phyloP scores from a whole-genome alignment of 2,888 invertebrate genomes.

The Troglohyphantes excavatus region DNA sequence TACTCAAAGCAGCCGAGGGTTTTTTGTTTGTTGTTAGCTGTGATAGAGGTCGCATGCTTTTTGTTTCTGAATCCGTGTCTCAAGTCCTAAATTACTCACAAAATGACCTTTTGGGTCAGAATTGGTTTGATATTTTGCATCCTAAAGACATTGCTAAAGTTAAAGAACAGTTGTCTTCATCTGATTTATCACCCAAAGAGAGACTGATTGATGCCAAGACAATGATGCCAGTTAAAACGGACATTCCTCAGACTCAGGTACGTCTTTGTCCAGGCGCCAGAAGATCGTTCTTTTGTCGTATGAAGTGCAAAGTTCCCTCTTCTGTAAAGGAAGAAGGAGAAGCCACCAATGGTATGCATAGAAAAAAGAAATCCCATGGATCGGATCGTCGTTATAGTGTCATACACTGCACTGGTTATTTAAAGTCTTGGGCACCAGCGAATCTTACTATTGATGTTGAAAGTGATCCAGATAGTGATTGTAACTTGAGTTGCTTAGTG shows the following conservation, averaged over 20 bases:
- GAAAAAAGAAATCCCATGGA: constrained; percentile 85
- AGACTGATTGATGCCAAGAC: constrained; percentile 96
- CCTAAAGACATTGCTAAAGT: constrained; percentile 97
- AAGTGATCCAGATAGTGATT: constrained; percentile 85
- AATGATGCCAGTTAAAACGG: constrained; percentile 94
- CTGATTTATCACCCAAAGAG: constrained; percentile 93
- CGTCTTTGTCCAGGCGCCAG: constrained; percentile 93
- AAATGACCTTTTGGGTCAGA: constrained; percentile 94
- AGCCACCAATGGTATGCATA: constrained; percentile 82
- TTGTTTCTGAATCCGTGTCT: constrained; percentile 93
- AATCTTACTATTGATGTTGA: constrained; percentile 89
- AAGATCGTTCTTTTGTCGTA: constrained; percentile 95
- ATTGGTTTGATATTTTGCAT: constrained; percentile 96
- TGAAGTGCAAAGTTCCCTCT: constrained; percentile 89
- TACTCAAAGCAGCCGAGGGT: constrained; percentile 93
- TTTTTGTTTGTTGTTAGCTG: constrained; percentile 96
- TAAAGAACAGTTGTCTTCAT: constrained; percentile 95
- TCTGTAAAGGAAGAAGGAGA: constrained; percentile 89
- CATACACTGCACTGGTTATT: constrained; percentile 95
- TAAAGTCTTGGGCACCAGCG: constrained; percentile 94
- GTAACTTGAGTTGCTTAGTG: constrained; percentile 92
- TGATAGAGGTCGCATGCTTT: constrained; percentile 93
- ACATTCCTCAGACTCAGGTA: constrained; percentile 89
- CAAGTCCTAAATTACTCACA: constrained; percentile 85
- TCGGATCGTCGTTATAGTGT: constrained; percentile 92